Evolutionary conservation across 2,797 vertebrate species (phyloP).

Genomic region (Dromococcyx pavoninus): DNA sequence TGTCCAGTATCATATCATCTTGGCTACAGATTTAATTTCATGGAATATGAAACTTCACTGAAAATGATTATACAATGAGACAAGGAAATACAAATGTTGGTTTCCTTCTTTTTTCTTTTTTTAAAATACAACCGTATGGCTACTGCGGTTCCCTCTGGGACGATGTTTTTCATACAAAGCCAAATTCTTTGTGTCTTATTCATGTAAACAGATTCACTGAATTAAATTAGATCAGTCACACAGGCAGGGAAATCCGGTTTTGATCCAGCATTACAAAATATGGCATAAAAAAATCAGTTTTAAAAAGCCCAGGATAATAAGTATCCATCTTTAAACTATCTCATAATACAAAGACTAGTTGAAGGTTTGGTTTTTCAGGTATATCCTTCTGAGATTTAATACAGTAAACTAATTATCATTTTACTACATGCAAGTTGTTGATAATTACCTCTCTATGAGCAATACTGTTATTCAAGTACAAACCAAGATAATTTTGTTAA

Average conservation of each 20-base stretch:
- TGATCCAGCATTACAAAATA: background rate
- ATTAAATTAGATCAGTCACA: background rate
- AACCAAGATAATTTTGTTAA: background rate
- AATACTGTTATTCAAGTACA: background rate
- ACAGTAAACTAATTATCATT: background rate
- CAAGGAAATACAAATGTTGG: background rate
- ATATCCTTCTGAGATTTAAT: background rate
- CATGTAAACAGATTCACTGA: background rate
- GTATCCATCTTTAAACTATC: background rate
- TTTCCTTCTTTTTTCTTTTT: background rate
- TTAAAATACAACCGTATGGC: background rate
- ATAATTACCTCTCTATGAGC: background rate
- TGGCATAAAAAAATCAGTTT: background rate
- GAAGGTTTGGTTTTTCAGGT: background rate
- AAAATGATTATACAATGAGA: background rate
- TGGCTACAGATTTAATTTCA: conserved; percentile 40
- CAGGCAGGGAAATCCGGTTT: background rate
- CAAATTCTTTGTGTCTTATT: background rate
- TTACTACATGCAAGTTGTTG: background rate
- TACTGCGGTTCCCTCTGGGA: conserved; percentile 17
- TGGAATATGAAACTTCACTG: background rate
- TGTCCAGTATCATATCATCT: conserved; percentile 28
- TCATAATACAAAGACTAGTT: background rate
- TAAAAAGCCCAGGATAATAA: background rate
- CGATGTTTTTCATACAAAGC: conserved; percentile 8